Evolutionary conservation across 1,140 invertebrate genomes (phyloP).

Genomic region (Pteromalus puparum): DNA sequence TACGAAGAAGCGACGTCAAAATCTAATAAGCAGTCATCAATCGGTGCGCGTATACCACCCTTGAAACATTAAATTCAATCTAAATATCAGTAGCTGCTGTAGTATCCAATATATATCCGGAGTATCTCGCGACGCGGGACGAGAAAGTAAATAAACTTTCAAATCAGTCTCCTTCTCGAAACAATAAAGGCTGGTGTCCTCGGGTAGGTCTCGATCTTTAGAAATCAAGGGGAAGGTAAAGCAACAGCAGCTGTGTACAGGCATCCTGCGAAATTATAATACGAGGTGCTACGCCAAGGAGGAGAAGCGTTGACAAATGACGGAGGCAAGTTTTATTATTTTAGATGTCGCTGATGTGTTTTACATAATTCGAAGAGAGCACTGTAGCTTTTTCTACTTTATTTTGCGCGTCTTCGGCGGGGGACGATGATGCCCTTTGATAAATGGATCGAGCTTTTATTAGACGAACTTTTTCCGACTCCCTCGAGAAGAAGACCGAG

Average conservation of each 20-base stretch:
- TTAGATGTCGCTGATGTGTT: conserved; percentile 72
- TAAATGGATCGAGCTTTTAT: conserved; percentile 73
- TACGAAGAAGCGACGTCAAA: neutral
- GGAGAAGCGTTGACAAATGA: conserved; percentile 74
- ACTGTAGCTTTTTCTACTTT: conserved; percentile 35
- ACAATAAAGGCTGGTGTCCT: conserved; percentile 23
- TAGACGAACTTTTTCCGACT: conserved; percentile 66
- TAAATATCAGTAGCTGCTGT: conserved; percentile 13
- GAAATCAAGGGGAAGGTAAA: conserved; percentile 24
- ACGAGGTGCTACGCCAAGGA: conserved; percentile 42
- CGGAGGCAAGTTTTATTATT: conserved; percentile 75
- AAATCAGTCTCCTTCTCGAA: conserved; percentile 15
- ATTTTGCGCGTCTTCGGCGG: conserved; percentile 46
- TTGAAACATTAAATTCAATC: neutral
- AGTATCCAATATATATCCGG: neutral
- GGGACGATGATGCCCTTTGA: conserved; percentile 62
- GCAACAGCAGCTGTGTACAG: conserved; percentile 4
- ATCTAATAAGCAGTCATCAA: neutral
- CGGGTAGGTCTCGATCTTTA: conserved; percentile 24
- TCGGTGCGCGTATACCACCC: neutral
- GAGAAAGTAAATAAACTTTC: conserved; percentile 39
- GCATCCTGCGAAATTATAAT: conserved; percentile 59
- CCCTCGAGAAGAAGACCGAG: neutral
- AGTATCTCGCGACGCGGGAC: neutral
- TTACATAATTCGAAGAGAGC: conserved; percentile 71